Evolutionary conservation across 2,888 invertebrate genomes (phyloP).

Genomic region (Hirtodrosophila cameraria): DNA sequence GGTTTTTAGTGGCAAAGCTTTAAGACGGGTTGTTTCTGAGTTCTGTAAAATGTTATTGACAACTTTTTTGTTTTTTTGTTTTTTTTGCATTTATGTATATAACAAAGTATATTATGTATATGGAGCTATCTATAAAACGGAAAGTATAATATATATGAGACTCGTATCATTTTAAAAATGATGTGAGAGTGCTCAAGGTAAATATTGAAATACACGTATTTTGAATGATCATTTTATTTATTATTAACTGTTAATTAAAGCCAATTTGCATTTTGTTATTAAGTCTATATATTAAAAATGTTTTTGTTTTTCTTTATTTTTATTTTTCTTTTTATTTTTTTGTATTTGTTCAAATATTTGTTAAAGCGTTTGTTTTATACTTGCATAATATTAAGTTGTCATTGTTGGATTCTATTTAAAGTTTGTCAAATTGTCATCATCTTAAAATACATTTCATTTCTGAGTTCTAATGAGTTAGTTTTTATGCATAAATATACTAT

Average conservation of each 20-base stretch:
- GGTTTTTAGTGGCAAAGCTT: constrained; percentile 50
- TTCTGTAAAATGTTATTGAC: constrained; percentile 17
- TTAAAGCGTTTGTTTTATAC: constrained; percentile 36
- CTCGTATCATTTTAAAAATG: constrained; percentile 46
- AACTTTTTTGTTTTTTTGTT: not conserved
- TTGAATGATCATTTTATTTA: constrained; percentile 1
- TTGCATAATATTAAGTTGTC: constrained; percentile 24
- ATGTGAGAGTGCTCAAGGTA: constrained; percentile 27
- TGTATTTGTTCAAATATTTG: not conserved
- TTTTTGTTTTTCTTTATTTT: not conserved
- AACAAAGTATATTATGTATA: constrained; percentile 1
- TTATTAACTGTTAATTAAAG: constrained; percentile 56
- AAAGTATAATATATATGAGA: constrained; percentile 28
- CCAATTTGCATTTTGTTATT: constrained; percentile 65
- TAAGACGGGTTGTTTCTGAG: constrained; percentile 13
- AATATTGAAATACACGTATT: constrained; percentile 26
- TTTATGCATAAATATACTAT: constrained; percentile 52
- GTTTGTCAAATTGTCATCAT: constrained; percentile 45
- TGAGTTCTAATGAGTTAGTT: constrained; percentile 32
- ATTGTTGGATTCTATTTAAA: constrained; percentile 48
- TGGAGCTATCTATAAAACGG: constrained; percentile 41
- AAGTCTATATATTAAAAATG: constrained; percentile 44
- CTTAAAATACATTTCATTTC: constrained; percentile 39
- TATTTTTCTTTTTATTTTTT: constrained; percentile 1
- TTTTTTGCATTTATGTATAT: constrained; percentile 2